Percentiles rank a stretch among this genome's conserved stretches.
Evolutionary conservation across 2,888 invertebrate species (phyloP).

Genomic region (Lepidocyrtinus sp.): DNA sequence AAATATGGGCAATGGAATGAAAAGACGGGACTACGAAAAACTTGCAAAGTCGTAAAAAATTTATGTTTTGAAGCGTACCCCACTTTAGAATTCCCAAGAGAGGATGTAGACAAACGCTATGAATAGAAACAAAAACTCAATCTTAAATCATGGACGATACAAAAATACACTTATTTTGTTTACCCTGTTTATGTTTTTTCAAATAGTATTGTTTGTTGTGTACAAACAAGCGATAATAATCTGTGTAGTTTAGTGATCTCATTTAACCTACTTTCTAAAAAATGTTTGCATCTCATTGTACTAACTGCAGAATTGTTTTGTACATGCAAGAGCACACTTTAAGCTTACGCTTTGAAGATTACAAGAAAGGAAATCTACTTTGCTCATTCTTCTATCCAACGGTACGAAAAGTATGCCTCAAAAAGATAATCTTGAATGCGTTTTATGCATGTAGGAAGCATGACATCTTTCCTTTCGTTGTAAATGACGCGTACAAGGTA

Average conservation of each 20-base stretch:
- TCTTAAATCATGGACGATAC: neutral
- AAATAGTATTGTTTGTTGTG: neutral
- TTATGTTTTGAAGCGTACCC: neutral
- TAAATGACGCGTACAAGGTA: too few relatives aligned
- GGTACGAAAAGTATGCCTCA: too few relatives aligned
- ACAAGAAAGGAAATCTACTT: too few relatives aligned
- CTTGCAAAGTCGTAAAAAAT: neutral
- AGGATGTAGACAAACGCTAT: too few relatives aligned
- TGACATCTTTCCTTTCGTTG: too few relatives aligned
- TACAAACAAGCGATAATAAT: neutral
- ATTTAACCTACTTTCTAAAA: constrained; percentile 24
- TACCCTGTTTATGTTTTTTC: neutral
- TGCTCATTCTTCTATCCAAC: too few relatives aligned
- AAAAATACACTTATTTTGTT: neutral
- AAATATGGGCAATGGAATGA: neutral
- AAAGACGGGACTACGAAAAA: neutral
- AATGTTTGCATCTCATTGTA: neutral
- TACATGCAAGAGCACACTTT: neutral
- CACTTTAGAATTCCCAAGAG: neutral
- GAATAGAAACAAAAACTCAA: neutral
- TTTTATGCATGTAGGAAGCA: too few relatives aligned
- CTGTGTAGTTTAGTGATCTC: constrained; percentile 27
- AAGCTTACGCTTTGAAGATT: too few relatives aligned
- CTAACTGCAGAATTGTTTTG: neutral
- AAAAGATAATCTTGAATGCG: too few relatives aligned